A percentile compares a stretch with the other conserved stretches of the same genome.
These are phyloP conservation scores for Spea bombifrons DNA, from an alignment of 2,113 vertebrate genomes.

Conservation along the genomic window DNA sequence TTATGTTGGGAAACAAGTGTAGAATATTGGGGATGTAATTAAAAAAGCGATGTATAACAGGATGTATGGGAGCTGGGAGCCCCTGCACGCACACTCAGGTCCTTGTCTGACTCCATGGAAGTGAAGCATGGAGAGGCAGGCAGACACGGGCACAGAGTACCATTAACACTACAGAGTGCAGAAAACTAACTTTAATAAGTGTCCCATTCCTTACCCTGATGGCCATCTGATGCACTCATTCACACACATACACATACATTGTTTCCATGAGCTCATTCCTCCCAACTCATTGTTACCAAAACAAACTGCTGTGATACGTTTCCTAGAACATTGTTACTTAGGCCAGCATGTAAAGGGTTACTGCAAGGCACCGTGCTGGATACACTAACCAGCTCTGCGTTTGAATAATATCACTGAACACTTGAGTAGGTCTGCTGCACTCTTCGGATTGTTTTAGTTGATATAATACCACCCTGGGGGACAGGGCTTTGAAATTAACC, in stretches of 20 bases:
- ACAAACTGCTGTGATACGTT: neutral
- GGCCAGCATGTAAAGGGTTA: neutral
- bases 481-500: neutral
- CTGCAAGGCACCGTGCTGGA: neutral
- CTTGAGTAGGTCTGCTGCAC: neutral
- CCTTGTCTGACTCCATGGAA: conserved; percentile 12
- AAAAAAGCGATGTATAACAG: neutral
- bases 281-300: no score
- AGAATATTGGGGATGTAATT: neutral
- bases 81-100: neutral
- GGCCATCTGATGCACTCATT: neutral
- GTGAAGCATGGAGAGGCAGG: neutral
- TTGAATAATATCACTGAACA: neutral
- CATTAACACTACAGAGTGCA: neutral
- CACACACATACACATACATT: no score
- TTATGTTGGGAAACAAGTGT: neutral
- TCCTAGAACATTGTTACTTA: neutral
- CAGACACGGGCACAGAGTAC: neutral
- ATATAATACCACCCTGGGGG: neutral
- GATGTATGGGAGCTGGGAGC: neutral
- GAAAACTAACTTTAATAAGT: neutral
- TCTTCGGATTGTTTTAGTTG: neutral
- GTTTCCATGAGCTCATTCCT: no score
- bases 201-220: neutral
- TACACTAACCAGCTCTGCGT: no score